phyloP scores from a whole-genome alignment of 2,113 vertebrate species.

The Pan paniscus region DNA sequence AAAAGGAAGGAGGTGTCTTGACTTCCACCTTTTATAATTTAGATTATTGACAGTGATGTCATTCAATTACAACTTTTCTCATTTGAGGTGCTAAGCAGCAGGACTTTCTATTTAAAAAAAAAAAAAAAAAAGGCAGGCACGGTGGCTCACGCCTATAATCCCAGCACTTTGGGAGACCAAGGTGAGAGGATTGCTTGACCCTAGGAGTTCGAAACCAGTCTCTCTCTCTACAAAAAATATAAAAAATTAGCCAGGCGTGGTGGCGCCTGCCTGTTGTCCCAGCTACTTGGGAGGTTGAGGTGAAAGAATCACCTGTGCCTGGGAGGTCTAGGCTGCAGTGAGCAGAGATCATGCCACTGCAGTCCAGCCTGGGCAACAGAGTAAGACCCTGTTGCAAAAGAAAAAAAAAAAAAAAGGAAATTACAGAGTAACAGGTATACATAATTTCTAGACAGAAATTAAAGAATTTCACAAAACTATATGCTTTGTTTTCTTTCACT shows the following conservation, averaged over 20 bases:
- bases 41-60: neutral
- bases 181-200: neutral
- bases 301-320: neutral
- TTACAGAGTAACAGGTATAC: neutral
- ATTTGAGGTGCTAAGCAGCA: neutral
- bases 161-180: neutral
- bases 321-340: neutral
- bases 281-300: neutral
- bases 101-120: neutral
- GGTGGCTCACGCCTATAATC: neutral
- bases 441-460: conserved; percentile 38
- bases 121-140: neutral
- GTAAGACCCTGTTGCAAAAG: neutral
- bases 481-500: neutral
- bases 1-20: conserved; percentile 5
- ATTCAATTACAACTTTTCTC: conserved; percentile 20
- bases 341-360: neutral
- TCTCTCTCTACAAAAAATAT: no score
- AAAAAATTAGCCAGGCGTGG: neutral
- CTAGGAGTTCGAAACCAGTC: neutral
- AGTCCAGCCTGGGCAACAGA: neutral
- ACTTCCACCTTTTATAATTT: conserved; percentile 24
- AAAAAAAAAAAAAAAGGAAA: neutral
- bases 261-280: neutral
- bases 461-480: conserved; percentile 23